Evolutionary conservation across 1,140 invertebrate genomes (phyloP), one percentile per base, ranked within the genome.

Genomic region (Lasioglossum baleicum): DNA sequence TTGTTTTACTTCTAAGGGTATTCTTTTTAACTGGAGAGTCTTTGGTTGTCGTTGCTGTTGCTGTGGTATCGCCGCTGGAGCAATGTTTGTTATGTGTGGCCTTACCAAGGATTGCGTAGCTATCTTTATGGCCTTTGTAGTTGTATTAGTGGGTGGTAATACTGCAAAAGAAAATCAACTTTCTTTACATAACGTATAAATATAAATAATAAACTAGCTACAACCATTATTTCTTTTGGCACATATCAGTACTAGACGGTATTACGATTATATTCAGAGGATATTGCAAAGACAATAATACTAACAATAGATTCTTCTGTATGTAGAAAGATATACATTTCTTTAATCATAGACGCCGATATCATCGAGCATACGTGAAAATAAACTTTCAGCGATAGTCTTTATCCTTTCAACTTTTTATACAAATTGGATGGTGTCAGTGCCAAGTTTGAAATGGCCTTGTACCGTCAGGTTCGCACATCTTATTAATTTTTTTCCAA

Each of bases 1-100:
- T 77, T 91, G 91, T 67, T 93, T 92, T 11, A 92, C 89, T 83
- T 93, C 92, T 17, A 93, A 65, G 0, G 92, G 92, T 87, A 93
- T 92, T 0, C 91, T 91, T 80, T 92, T 92, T 40, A 93, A 76
- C 31, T 92, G 89, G 40, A 93, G 82, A 53, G 92, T 92, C 86
- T 93, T 93, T 84, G 89, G 88, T 77, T 90, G 88, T 60, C 86
- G 87, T 83, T 88, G 75, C 26, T 83, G 84, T 4, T 86, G 87
- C 10, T 87, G 86, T 10, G 80, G 40, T 13, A 73, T 75, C 2
- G 87, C 81, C 10, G 90, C 87, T 10, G 91, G 88, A 0, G 89
- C 83, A 11, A 92, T 89, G 40, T 89, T 90, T 68, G 89, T 88
- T 83, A 92, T 85, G 8, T 92, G 91, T 31, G 87, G 80, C 35